Base-by-base conservation (phyloP, 2,888 invertebrate species). In the Dermolepida albohirtum region DNA sequence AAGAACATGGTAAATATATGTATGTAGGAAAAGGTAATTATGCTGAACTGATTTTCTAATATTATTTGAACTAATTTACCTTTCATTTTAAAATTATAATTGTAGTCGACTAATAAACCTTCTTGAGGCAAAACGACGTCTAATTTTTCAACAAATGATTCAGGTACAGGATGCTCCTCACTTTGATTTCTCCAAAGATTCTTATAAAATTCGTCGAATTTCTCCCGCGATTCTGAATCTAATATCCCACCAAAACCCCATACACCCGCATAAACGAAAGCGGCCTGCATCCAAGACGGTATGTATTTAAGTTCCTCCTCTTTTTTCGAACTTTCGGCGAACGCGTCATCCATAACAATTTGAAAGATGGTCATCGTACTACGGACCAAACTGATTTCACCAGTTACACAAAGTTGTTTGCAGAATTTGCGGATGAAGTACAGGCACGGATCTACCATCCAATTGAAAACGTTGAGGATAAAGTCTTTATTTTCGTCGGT, bases 241-340 rank as follows among this genome's bases (percentile, higher is more conserved):
- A 96, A 83, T 66, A 92, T 89, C 0, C 95, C 95, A 1, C 90
- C 96, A 17, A 96, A 83, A 0, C 95, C 94, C 97, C 97, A 97
- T 2, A 92, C 87, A 52, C 93, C 82, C 0, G 92, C 87, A 77
- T 89, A 89, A 76, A 95, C 85, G 73, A 94, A 88, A 0, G 93
- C 86, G 1, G 92, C 93, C 81, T 94, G 89, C 70, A 92, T 86
- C 91, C 95, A 94, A 59, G 87, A 84, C 52, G 86, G 83, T 2
- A 92, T 81, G 80, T 90, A 89, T 77, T 89, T 90, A 49, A 88
- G 87, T 73, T 92, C 92, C 73, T 92, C 91, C 0, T 82, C 82
- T 74, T 87, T 79, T 64, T 76, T 78, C 44, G 74, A 74, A 29
- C 74, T 85, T n/a, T 88, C 88, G 72, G 86, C 87, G 41, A 90